Evolutionary conservation across 2,888 invertebrate species (phyloP).

Genomic region (Nomada flava): DNA sequence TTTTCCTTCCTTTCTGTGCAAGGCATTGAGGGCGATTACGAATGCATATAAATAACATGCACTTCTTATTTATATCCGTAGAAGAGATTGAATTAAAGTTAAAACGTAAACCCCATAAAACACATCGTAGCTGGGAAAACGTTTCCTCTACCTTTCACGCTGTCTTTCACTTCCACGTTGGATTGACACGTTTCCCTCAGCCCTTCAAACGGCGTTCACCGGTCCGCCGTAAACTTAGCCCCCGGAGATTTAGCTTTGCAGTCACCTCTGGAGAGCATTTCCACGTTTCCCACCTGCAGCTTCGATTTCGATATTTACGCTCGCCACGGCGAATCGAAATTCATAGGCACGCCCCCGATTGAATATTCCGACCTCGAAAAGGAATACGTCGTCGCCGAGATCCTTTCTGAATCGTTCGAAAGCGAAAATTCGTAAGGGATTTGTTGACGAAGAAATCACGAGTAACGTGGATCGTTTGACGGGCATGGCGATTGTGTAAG

Average conservation of each 20-base stretch:
- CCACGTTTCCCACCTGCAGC: conserved; percentile 59
- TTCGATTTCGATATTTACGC: conserved; percentile 60
- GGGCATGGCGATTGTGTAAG: not conserved
- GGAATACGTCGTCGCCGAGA: not conserved
- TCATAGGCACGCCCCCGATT: conserved; percentile 56
- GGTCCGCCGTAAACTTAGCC: conserved; percentile 69
- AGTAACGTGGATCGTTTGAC: rapidly evolving
- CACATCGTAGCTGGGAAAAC: not conserved
- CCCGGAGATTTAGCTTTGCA: conserved; percentile 64
- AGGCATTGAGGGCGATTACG: too few relatives aligned
- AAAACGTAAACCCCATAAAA: not conserved
- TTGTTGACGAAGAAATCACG: not conserved
- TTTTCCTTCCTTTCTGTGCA: too few relatives aligned
- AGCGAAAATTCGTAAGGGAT: not conserved
- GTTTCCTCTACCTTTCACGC: not conserved
- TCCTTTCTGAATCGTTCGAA: not conserved
- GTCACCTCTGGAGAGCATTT: conserved; percentile 55
- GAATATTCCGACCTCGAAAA: conserved; percentile 20
- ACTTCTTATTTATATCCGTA: too few relatives aligned
- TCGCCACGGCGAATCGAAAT: conserved; percentile 58
- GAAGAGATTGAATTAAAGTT: too few relatives aligned
- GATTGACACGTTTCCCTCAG: conserved; percentile 14
- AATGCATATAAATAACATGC: too few relatives aligned
- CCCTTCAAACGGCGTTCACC: conserved; percentile 33
- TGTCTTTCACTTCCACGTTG: not conserved